These are phyloP conservation scores for Glaucomys volans DNA, from an alignment of 2,113 vertebrate species.

Conservation along the genomic window DNA sequence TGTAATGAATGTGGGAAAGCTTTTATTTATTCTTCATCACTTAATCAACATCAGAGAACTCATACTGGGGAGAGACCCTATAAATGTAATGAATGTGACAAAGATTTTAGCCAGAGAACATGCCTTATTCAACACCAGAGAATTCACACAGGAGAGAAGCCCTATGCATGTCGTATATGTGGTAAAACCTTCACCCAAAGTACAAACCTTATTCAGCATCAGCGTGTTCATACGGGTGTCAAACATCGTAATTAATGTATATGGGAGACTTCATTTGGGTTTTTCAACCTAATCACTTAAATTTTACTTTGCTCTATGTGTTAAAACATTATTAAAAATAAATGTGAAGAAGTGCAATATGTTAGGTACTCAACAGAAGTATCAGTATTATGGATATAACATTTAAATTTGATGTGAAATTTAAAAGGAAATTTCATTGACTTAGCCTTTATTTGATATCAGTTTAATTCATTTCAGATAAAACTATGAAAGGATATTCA, in stretches of 20 bases:
- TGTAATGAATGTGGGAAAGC: slow-evolving; percentile 84
- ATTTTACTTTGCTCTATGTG: slow-evolving; percentile 50
- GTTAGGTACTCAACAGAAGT: slow-evolving; percentile 56
- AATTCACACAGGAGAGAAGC: slow-evolving; percentile 84
- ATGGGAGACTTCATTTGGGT: slow-evolving; percentile 68
- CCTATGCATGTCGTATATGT: slow-evolving; percentile 80
- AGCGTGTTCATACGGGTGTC: slow-evolving; percentile 79
- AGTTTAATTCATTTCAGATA: slow-evolving; percentile 62
- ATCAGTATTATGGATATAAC: neutral
- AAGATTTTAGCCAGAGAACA: slow-evolving; percentile 84
- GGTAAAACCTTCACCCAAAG: slow-evolving; percentile 83
- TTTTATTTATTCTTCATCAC: slow-evolving; percentile 83
- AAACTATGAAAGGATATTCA: slow-evolving; percentile 51
- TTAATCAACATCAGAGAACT: slow-evolving; percentile 83
- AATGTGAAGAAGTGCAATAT: slow-evolving; percentile 70
- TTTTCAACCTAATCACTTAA: slow-evolving; percentile 18
- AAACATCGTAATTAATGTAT: slow-evolving; percentile 83
- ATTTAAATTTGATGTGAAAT: slow-evolving; percentile 58
- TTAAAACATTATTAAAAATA: slow-evolving; percentile 50
- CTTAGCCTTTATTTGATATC: slow-evolving; percentile 25
- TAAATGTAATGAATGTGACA: slow-evolving; percentile 83
- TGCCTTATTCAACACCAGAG: slow-evolving; percentile 84
- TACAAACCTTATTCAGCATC: slow-evolving; percentile 82
- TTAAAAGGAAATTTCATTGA: slow-evolving; percentile 40
- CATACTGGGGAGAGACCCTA: slow-evolving; percentile 85